Conservation (phyloP, 2,113 vertebrate species). For the Leuciscus idus region DNA sequence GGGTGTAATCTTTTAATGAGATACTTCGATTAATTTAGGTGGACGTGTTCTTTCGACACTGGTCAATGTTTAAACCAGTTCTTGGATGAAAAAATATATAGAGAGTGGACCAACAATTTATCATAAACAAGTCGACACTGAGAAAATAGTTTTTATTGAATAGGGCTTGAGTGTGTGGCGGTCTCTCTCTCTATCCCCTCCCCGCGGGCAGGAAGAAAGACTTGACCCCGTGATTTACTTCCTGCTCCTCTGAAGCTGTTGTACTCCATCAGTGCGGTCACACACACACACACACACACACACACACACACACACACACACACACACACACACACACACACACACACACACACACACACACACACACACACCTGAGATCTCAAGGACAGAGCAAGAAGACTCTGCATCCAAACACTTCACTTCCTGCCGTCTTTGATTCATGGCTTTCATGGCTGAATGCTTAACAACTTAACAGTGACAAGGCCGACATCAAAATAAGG, state of each 20-base stretch:
- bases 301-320: conserved; percentile 41
- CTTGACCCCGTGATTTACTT: conserved; percentile 70
- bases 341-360: conserved; percentile 49
- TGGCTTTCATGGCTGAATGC: conserved; percentile 56
- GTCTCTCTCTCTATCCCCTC: conserved; percentile 24
- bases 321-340: conserved; percentile 50
- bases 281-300: conserved; percentile 26
- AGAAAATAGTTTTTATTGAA: conserved; percentile 60
- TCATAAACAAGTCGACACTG: conserved; percentile 55
- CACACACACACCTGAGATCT: conserved; percentile 55
- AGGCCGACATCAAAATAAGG: background rate
- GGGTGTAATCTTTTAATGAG: background rate
- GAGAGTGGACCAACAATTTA: conserved; percentile 35
- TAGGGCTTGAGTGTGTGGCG: background rate
- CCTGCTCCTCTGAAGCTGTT: conserved; percentile 55
- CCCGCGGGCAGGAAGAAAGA: conserved; percentile 49
- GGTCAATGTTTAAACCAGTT: background rate
- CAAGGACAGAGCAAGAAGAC: conserved; percentile 55
- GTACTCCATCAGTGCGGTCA: conserved; percentile 65
- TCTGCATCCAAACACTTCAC: conserved; percentile 59
- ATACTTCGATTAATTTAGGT: background rate
- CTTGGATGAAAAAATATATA: background rate
- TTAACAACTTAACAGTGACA: conserved; percentile 55
- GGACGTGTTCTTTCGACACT: background rate
- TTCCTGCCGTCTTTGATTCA: conserved; percentile 67